phyloP scores from a whole-genome alignment of 2,113 vertebrate species.

The Xyrauchen texanus region DNA sequence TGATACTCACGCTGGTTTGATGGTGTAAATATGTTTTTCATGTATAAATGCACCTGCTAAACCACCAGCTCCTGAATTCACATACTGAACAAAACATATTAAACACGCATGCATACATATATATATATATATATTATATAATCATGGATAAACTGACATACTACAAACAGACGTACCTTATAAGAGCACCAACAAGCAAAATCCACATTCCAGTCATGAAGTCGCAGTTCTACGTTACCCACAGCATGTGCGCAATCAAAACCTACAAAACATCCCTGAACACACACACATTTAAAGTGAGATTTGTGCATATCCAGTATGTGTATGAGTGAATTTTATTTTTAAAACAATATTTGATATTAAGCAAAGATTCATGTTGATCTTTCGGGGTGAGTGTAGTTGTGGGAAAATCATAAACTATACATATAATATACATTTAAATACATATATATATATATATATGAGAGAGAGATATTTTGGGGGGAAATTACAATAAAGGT shows the following conservation, averaged over 20 bases:
- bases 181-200: constrained; percentile 98
- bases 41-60: constrained; percentile 88
- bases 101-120: too few species aligned
- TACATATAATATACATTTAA: too few species aligned
- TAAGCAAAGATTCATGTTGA: too few species aligned
- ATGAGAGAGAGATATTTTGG: too few species aligned
- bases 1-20: constrained; percentile 86
- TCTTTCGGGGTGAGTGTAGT: too few species aligned
- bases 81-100: constrained; percentile 77
- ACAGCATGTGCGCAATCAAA: constrained; percentile 93
- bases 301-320: too few species aligned
- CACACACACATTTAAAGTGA: constrained; percentile 12
- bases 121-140: not conserved
- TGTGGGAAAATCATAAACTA: too few species aligned
- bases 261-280: constrained; percentile 89
- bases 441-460: too few species aligned
- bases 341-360: too few species aligned
- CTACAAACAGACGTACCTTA: constrained; percentile 77
- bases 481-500: too few species aligned
- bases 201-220: constrained; percentile 94
- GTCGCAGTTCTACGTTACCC: constrained; percentile 83
- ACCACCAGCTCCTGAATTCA: constrained; percentile 93
- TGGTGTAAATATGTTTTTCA: constrained; percentile 79
- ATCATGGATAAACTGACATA: too few species aligned
- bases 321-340: too few species aligned